A percentile compares a stretch with the other conserved stretches of the same genome.
Evolutionary conservation across 2,797 vertebrate species (phyloP).

Genomic region (Sebastes hopkinsi): DNA sequence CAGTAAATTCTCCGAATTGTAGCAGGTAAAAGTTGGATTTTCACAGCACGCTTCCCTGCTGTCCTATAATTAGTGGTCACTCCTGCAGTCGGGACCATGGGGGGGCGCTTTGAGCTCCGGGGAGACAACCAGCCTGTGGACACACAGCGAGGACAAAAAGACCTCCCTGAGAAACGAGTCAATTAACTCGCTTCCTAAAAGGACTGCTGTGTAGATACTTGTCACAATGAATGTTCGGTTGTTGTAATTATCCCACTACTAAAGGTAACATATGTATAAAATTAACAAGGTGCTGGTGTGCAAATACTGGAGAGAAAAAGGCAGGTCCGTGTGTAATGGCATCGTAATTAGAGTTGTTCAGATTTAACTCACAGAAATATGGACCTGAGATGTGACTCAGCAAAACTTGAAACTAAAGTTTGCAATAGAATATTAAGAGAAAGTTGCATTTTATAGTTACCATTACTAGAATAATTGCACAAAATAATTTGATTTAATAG

Average conservation of each 20-base stretch:
- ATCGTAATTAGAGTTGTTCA: background rate
- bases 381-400: background rate
- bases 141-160: constrained; percentile 20
- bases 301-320: background rate
- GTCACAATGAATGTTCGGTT: background rate
- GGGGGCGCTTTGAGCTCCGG: constrained; percentile 23
- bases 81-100: constrained; percentile 20
- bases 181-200: constrained; percentile 30
- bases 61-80: constrained; percentile 48
- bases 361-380: background rate
- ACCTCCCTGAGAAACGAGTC: constrained; percentile 31
- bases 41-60: background rate
- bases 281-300: background rate
- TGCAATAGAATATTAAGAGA: too few relatives aligned
- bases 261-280: too few relatives aligned
- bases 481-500: background rate
- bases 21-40: background rate
- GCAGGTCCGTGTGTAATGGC: background rate
- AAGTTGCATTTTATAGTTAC: background rate
- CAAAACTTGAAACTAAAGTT: background rate
- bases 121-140: constrained; percentile 32
- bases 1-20: background rate
- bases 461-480: background rate
- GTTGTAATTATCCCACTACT: background rate
- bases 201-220: background rate